These are phyloP conservation scores for Xerus rutilus DNA, from an alignment of 2,797 vertebrate species.

Conservation along the genomic window DNA sequence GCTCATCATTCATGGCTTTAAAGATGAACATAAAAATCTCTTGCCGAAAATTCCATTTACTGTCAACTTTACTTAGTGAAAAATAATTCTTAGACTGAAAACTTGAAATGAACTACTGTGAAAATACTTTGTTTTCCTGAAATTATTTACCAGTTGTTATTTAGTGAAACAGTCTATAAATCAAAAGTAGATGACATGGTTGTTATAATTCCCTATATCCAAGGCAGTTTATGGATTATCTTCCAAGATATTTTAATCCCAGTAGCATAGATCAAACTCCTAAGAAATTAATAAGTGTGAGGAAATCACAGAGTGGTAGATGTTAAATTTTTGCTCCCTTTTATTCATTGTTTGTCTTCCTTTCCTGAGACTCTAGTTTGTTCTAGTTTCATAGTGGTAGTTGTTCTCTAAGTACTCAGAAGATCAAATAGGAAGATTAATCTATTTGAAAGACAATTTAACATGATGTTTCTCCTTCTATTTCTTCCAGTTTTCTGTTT, in stretches of 20 bases:
- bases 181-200: background rate
- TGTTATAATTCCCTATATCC: background rate
- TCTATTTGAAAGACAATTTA: background rate
- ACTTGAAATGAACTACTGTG: background rate
- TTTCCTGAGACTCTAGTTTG: background rate
- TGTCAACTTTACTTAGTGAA: background rate
- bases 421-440: background rate
- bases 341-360: background rate
- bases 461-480: background rate
- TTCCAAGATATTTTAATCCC: background rate
- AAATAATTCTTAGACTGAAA: background rate
- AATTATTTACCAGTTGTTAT: background rate
- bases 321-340: background rate
- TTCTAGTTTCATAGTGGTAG: background rate
- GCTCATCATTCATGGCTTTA: background rate
- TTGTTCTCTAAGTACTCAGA: background rate
- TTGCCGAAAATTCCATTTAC: background rate
- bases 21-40: background rate
- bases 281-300: background rate
- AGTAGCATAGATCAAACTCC: background rate
- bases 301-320: background rate
- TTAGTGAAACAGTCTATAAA: background rate
- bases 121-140: background rate
- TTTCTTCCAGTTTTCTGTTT: background rate
- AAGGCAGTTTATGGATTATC: accelerated